Evolutionary conservation across 2,888 invertebrate species (phyloP), one percentile per base, ranked within the genome.

Genomic region (Caenorhabditis doughertyi): DNA sequence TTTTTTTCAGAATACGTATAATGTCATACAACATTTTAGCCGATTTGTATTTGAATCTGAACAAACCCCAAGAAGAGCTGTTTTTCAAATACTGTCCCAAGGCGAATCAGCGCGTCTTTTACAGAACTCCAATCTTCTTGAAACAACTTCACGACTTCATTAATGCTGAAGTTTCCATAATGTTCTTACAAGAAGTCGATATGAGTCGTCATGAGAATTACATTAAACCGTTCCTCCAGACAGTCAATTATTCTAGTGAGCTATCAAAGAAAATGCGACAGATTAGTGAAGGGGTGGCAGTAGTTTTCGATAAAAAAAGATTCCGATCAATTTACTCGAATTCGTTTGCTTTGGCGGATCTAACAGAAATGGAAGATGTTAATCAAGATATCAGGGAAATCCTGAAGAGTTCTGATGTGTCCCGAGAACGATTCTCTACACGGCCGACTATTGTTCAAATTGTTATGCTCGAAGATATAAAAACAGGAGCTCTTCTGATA

Each of bases 31-130:
- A 98, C 92, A 95, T 97, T 88, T 93, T 98, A 87, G 97, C 98
- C 4, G 96, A 97, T 93, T 92, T 95, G 29, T 98, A 97, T 92
- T 95, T 96, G 82, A 96, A 96, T 92, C 95, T 96, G 0, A 96
- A 96, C 83, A 94, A 94, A 3, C 67, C 65, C 2, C 83, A 91
- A 94, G 95, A 0, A 94, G 95, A 89, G 94, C 93, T 65, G 93
- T 94, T 67, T 93, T 95, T 95, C 92, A 95, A 95, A 0, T 96
- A 97, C 90, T 97, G 97, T 91, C 95, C 96, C 9, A 93, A 95
- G 2, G 94, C 95, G 92, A 96, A 95, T 2, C 93, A 97, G 49
- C 93, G 94, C 35, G 95, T 96, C 76, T 95, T 96, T 89, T 98
- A 97, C 92, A 94, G 97, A 86, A 96, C 96, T 91, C 95, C 95